phyloP scores from a whole-genome alignment of 2,888 invertebrate species.

The Chelonus formosanus region DNA sequence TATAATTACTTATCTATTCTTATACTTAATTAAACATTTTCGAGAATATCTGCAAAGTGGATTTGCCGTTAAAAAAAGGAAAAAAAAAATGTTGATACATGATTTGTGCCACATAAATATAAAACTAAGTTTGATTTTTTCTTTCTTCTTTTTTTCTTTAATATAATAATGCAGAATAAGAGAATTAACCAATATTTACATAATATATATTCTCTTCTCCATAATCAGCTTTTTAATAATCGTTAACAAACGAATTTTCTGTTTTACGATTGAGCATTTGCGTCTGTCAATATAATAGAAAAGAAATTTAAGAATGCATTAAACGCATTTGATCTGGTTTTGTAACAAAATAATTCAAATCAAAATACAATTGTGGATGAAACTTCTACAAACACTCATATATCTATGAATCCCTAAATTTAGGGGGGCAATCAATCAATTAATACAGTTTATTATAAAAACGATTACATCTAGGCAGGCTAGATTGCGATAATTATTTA shows the following conservation, averaged over 20 bases:
- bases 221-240: conserved; percentile 10
- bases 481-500: conserved; percentile 49
- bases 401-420: conserved; percentile 42
- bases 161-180: conserved; percentile 40
- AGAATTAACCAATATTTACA: conserved; percentile 57
- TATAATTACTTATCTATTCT: conserved; percentile 32
- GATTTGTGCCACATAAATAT: conserved; percentile 48
- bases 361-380: conserved; percentile 24
- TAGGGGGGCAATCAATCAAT: conserved; percentile 47
- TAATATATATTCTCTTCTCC: conserved; percentile 48
- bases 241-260: conserved; percentile 7
- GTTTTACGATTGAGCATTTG: conserved; percentile 34
- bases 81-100: conserved; percentile 34
- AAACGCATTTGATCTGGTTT: conserved; percentile 35
- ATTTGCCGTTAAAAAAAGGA: conserved; percentile 26
- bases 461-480: too few species aligned
- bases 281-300: conserved; percentile 34
- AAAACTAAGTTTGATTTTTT: conserved; percentile 51
- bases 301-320: conserved; percentile 35
- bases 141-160: conserved; percentile 28
- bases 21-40: conserved; percentile 36
- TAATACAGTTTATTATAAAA: conserved; percentile 46
- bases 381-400: conserved; percentile 50
- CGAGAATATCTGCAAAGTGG: conserved; percentile 11
- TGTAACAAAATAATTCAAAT: conserved; percentile 43